These are phyloP conservation scores for Gnathonemus longibarbis DNA, from an alignment of 2,113 vertebrate species.

Conservation along the genomic window DNA sequence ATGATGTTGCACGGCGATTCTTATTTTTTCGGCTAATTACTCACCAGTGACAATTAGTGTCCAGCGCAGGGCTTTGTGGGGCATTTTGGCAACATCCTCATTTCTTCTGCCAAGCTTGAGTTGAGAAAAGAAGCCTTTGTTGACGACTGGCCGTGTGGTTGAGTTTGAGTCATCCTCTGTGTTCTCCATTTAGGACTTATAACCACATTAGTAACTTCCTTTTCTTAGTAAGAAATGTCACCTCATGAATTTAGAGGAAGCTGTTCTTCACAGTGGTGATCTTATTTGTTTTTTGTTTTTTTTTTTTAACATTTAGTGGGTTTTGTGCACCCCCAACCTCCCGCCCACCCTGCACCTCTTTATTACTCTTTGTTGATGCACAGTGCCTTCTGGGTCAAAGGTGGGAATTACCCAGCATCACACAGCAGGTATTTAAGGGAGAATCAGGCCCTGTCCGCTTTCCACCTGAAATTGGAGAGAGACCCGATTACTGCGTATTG, in stretches of 20 bases:
- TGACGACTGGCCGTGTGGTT: neutral
- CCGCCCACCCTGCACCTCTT: neutral
- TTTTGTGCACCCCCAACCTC: neutral
- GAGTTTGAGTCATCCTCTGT: neutral
- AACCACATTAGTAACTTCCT: neutral
- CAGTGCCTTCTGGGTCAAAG: neutral
- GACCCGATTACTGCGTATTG: conserved; percentile 2
- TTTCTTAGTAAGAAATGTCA: neutral
- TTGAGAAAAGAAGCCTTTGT: neutral
- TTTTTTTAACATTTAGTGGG: neutral
- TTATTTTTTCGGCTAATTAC: neutral
- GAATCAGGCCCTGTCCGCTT: neutral
- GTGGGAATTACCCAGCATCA: neutral
- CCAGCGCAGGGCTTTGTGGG: neutral
- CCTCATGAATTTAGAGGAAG: neutral
- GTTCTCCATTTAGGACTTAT: neutral
- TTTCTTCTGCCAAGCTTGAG: neutral
- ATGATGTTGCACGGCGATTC: neutral
- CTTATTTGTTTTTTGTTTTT: neutral
- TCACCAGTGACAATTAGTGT: neutral
- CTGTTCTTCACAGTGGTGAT: neutral
- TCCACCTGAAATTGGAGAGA: conserved; percentile 14
- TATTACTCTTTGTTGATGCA: neutral
- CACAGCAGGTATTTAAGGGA: neutral
- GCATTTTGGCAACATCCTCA: neutral